Conservation (phyloP, 2,888 invertebrate species). For the Drosophila melanocephala region DNA sequence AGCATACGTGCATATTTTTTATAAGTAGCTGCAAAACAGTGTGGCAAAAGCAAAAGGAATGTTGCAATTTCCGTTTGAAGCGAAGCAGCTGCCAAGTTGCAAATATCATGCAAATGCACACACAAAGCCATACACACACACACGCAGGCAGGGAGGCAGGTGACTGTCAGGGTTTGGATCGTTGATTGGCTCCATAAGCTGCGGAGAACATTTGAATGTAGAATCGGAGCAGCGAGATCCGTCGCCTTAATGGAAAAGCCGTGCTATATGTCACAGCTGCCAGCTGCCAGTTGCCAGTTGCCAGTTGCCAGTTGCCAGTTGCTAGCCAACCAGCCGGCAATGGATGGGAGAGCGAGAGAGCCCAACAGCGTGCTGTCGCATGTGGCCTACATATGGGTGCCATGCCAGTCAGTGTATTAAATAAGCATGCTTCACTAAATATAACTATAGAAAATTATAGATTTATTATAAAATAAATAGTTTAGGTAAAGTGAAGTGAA, state of each 20-base stretch:
- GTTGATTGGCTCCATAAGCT: constrained; percentile 67
- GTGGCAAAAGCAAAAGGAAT: constrained; percentile 45
- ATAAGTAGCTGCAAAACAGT: constrained; percentile 35
- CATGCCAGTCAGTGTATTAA: constrained; percentile 18
- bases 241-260: constrained; percentile 67
- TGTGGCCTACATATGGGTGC: constrained; percentile 49
- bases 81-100: constrained; percentile 56
- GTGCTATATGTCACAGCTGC: constrained; percentile 58
- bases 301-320: constrained; percentile 24
- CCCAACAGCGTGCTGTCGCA: constrained; percentile 4
- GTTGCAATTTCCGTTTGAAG: constrained; percentile 72
- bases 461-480: background rate
- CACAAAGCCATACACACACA: constrained; percentile 3
- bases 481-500: background rate
- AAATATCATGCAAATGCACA: constrained; percentile 55
- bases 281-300: constrained; percentile 18
- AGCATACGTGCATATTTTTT: constrained; percentile 53
- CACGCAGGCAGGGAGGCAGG: constrained; percentile 17
- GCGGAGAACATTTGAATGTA: constrained; percentile 5
- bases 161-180: constrained; percentile 54
- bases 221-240: constrained; percentile 28
- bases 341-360: constrained; percentile 1
- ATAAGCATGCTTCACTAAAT: constrained; percentile 19
- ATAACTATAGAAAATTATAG: background rate
- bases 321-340: constrained; percentile 15